Evolutionary conservation across 1,140 invertebrate genomes (phyloP), one percentile per base, ranked within the genome.

Genomic region (Condylostylus longicornis): DNA sequence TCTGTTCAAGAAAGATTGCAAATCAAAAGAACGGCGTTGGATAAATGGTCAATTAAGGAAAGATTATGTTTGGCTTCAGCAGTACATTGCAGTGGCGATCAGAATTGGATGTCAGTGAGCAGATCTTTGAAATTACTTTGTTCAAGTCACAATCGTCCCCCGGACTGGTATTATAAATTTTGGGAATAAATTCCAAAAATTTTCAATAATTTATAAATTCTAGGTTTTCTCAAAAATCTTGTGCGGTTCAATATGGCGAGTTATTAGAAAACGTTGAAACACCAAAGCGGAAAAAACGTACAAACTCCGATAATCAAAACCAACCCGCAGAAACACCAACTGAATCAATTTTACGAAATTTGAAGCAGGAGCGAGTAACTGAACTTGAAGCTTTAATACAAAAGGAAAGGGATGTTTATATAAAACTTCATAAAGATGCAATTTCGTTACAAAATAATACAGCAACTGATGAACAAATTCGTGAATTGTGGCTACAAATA

Each of bases 31-130:
- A 68, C 70, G 35, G 74, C 77, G 0, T 49, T 82, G 18, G 87
- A 91, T 51, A 73, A 72, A 18, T 95, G 89, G 89, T 82, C 78
- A 19, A 73, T 72, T 1, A 66, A 77, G 13, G 90, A 95, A 51
- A 78, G 86, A 51, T 53, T 94, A 43, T 83, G 79, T 46, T 58
- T 95, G 25, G 86, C 85, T 1, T 88, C 84, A 2, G 79, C 85
- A 17, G 88, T 95, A 1, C 64, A 79, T 2, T 73, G 81, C 48
- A 87, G 80, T 61, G 87, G 87, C 1, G 88, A 94, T 60, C 87
- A 91, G 61, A 94, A 93, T 58, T 94, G 88, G 87, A 86, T 86
- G 54, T 82, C 82, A 1, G 87, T 95, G 0, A 87, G 85, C 22
- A 65, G 87, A 42, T 77, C 67, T 39, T 68, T 74, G 46, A 85